Evolutionary conservation across 2,888 invertebrate genomes (phyloP), one percentile per base, ranked within the genome.

Genomic region (Saturnia japonica): DNA sequence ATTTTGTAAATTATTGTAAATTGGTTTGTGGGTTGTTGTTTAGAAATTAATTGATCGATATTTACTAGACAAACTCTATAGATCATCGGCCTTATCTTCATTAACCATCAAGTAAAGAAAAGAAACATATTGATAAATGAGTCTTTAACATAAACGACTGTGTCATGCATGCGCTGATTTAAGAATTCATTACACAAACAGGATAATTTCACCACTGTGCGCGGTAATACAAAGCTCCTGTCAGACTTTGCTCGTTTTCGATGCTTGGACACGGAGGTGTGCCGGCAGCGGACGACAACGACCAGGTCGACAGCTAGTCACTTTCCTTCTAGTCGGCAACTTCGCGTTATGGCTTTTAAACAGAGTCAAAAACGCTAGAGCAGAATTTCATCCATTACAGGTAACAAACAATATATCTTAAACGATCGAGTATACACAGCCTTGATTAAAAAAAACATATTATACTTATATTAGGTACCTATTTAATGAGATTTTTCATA

Each of bases 321-420:
- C 96, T 0, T 96, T 96, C 82, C 91, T 96, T 0, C 91, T 95
- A 16, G 95, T 95, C 0, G 94, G 95, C 16, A 95, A 95, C 84
- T 95, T 96, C 66, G 96, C 96, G 0, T 89, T 96, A 72, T 96
- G 96, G 96, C 94, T 95, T n/a, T 94, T 96, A 11, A 96, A 96
- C 79, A 94, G 96, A 14, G 92, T 96, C 70, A 96, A 96, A 82
- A 96, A 96, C 75, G 94, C 95, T 1, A 89, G 96, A 64, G 95
- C 96, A 0, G 95, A 96, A 74, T 96, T 96, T 51, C 95, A 96
- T 80, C 96, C 96, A 0, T 88, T 95, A 68, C 96, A 96, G 88
- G 94, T 93, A 72, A 60, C 22, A 47, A 7, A 47, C 19, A 47
- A 19, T 47, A 4, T 3, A 3, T 47, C 47, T 16, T 47, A 47